A percentile compares a stretch with the other conserved stretches of the same genome.
Conservation (phyloP, 2,888 invertebrate genomes). For the Cartodere bifasciata region DNA sequence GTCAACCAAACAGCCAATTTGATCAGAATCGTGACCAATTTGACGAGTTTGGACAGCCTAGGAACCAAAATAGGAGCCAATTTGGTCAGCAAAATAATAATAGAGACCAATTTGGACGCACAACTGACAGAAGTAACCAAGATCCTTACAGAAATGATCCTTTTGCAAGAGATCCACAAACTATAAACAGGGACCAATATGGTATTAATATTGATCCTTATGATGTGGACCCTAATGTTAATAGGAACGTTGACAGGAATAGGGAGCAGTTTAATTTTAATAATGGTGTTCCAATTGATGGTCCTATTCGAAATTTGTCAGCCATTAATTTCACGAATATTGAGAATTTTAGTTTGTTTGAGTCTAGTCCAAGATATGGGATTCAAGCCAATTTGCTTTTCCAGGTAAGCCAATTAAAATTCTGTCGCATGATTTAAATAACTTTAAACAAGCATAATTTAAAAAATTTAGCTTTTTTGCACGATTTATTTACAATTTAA, state of each 20-base stretch:
- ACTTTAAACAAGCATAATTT: too few species aligned
- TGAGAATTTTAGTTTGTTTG: conserved; percentile 61
- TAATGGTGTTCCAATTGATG: too few species aligned
- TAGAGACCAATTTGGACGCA: conserved; percentile 22
- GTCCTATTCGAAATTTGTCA: conserved; percentile 10
- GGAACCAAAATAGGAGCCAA: conserved; percentile 19
- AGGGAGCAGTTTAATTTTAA: too few species aligned
- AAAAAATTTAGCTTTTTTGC: too few species aligned
- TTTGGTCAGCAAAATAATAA: conserved; percentile 18
- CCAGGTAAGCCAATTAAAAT: too few species aligned
- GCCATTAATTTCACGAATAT: conserved; percentile 26
- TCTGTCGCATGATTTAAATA: too few species aligned
- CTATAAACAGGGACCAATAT: conserved; percentile 25
- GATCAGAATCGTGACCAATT: conserved; percentile 20
- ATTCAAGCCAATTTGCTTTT: conserved; percentile 62
- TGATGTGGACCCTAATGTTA: conserved; percentile 15
- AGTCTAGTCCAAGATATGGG: conserved; percentile 55
- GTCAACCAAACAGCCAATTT: conserved; percentile 12
- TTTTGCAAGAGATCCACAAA: conserved; percentile 24
- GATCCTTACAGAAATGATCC: conserved; percentile 17
- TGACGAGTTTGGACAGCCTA: conserved; percentile 20
- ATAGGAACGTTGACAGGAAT: conserved; percentile 10
- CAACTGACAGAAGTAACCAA: conserved; percentile 18
- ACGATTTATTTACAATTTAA: too few species aligned
- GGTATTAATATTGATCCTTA: conserved; percentile 30